Base-by-base conservation (phyloP, 37 sponge, comb jelly and placozoan genomes). In the Geodia barretti region DNA sequence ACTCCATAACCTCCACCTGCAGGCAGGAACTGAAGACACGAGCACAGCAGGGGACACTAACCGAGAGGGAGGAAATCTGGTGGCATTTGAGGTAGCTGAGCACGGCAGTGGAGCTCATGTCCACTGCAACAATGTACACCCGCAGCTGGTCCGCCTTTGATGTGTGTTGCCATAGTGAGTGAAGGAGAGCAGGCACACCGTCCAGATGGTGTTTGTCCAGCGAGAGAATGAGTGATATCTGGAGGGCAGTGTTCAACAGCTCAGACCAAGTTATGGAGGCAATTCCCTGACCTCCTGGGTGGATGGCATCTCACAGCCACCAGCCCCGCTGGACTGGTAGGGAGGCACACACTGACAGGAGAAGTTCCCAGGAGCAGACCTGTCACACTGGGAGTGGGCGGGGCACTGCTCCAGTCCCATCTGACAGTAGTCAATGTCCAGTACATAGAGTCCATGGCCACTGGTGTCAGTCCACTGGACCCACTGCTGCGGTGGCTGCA, bases 351-450 rank as follows among this genome's bases (percentile, higher is more conserved):
- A 84, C 20, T 41, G 25, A 60, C 93, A 92, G 80, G 78, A 65
- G 86, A 88, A 92, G 68, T 92, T 87, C 20, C 66, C 93, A 36
- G 89, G 82, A 25, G 75, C 69, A 28, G 76, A 47, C 23, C 74
- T 62, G n/a, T 42, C 30, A 58, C 93, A 92, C 31, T n/a, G 33
- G 30, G 89, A 79, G 32, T 85, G 86, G 11, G 21, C 19, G 25
- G 93, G 93, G 30, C 93, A 92, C 39, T 41, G 64, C 60, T 84
- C 84, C 23, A 39, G 24, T 39, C 33, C 66, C 64, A 92, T 40
- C 62, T 29, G 26, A 61, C 93, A 92, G 74, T 92, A 88, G 68
- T 88, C 83, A 5, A 88, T 35, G 75, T 92, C 84, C 66, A 78
- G 30, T 0, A 89, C 85, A 80, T 92, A 83, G 43, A 87, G 81